A percentile compares a stretch with the other conserved stretches of the same genome.
These are phyloP conservation scores for Pempheris klunzingeri DNA, from an alignment of 2,797 vertebrate genomes.

Conservation along the genomic window DNA sequence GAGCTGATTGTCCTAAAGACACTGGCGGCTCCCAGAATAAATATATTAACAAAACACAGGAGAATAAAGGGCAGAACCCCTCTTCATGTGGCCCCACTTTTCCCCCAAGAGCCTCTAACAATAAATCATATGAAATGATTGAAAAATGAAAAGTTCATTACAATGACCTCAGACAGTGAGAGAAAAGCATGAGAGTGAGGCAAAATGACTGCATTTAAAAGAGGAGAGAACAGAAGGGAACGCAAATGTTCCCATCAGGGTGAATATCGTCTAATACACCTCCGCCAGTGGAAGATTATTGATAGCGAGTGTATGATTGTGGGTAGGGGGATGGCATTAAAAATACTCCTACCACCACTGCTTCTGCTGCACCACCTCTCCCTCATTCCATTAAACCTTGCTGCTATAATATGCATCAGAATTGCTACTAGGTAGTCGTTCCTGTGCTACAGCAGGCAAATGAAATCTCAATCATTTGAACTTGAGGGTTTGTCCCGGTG, in stretches of 20 bases:
- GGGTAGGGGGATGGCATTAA: constrained; percentile 49
- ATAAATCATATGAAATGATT: constrained; percentile 72
- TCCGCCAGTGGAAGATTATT: constrained; percentile 60
- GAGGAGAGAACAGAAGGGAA: constrained; percentile 48
- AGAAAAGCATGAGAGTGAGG: constrained; percentile 32
- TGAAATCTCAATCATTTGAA: constrained; percentile 78
- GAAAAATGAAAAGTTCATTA: constrained; percentile 74
- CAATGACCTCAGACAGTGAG: constrained; percentile 63
- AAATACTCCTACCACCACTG: constrained; percentile 55
- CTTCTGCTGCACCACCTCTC: constrained; percentile 41
- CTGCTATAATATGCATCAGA: constrained; percentile 66
- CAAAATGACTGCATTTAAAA: constrained; percentile 57
- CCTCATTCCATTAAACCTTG: constrained; percentile 66
- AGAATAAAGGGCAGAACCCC: constrained; percentile 59
- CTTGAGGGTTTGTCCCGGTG: constrained; percentile 68
- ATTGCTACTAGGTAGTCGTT: constrained; percentile 59
- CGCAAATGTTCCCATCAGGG: constrained; percentile 69
- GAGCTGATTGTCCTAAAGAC: constrained; percentile 69
- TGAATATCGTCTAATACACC: constrained; percentile 64
- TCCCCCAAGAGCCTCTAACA: constrained; percentile 54
- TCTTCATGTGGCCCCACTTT: constrained; percentile 49
- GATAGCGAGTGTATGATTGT: constrained; percentile 66
- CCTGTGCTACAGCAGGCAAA: constrained; percentile 50
- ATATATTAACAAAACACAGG: constrained; percentile 72
- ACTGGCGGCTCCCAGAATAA: constrained; percentile 67